Percentiles rank a stretch among this genome's conserved stretches.
These are phyloP conservation scores for Nymphalis io DNA, from an alignment of 1,140 invertebrate genomes.

Conservation along the genomic window DNA sequence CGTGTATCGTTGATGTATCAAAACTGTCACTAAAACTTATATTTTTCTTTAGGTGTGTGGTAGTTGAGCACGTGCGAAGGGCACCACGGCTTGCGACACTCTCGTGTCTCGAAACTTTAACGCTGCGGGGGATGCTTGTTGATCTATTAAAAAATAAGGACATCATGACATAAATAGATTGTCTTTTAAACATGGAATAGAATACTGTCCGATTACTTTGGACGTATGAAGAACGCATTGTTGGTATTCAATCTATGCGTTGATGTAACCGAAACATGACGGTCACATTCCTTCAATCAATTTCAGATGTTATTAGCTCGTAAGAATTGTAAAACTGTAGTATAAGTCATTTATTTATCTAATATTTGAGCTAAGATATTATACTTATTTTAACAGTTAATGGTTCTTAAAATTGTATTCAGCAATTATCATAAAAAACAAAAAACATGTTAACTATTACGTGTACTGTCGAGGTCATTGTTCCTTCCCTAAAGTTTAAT, in stretches of 20 bases:
- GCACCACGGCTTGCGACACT: slow-evolving; percentile 64
- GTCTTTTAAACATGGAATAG: slow-evolving; percentile 57
- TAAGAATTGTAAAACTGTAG: slow-evolving; percentile 11
- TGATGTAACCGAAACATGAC: slow-evolving; percentile 81
- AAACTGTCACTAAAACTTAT: slow-evolving; percentile 29
- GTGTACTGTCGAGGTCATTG: slow-evolving; percentile 74
- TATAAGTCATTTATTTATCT: slow-evolving; percentile 2
- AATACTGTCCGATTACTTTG: slow-evolving; percentile 54
- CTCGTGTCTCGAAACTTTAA: slow-evolving; percentile 63
- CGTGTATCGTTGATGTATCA: slow-evolving; percentile 11
- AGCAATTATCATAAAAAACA: slow-evolving; percentile 63
- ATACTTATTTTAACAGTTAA: slow-evolving; percentile 29
- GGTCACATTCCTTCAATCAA: slow-evolving; percentile 72
- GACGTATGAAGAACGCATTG: slow-evolving; percentile 55
- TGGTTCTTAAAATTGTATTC: slow-evolving; percentile 51
- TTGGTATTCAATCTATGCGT: slow-evolving; percentile 56
- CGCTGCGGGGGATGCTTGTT: slow-evolving; percentile 75
- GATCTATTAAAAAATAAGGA: slow-evolving; percentile 80
- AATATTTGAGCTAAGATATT: background rate
- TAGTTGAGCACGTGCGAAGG: slow-evolving; percentile 67
- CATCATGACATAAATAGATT: slow-evolving; percentile 79
- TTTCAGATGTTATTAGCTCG: slow-evolving; percentile 70
- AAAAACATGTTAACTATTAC: slow-evolving; percentile 79
- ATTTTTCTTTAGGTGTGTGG: slow-evolving; percentile 22
- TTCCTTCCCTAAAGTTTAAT: slow-evolving; percentile 41